A percentile compares a stretch with the other conserved stretches of the same genome.
Conservation (phyloP, 2,113 vertebrate species). For the Rhinoderma darwinii region DNA sequence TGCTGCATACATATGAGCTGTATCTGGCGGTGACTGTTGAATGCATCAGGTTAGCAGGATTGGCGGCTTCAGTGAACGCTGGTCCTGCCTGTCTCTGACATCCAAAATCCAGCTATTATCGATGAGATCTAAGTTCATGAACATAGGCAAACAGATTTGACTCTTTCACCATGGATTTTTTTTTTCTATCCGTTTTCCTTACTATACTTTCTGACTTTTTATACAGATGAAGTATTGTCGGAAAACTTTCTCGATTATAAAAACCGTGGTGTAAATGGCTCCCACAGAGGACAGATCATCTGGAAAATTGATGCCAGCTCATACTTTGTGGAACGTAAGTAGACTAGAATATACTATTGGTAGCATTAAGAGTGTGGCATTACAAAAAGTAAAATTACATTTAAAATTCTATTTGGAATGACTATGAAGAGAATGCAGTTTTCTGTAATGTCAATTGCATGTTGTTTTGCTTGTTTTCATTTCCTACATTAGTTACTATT, state of each 20-base stretch:
- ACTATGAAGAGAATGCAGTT: not conserved
- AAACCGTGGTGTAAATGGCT: constrained; percentile 94
- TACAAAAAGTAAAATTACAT: not conserved
- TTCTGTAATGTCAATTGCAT: not conserved
- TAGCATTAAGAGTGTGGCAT: not conserved
- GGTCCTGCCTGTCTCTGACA: no score
- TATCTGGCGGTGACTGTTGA: no score
- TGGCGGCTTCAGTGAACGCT: no score
- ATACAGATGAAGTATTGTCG: constrained; percentile 87
- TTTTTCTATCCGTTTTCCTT: not conserved
- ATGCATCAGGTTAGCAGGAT: no score
- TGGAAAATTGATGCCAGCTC: constrained; percentile 95
- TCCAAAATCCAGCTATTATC: no score
- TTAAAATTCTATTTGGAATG: not conserved
- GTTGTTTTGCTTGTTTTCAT: not conserved
- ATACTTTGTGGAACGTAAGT: constrained; percentile 91
- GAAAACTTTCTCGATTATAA: constrained; percentile 99
- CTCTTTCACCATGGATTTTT: not conserved
- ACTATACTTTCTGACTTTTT: not conserved
- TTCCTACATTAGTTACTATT: no score
- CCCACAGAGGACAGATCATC: constrained; percentile 92
- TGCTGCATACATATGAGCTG: no score
- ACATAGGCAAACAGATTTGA: not conserved
- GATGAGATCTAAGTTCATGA: no score
- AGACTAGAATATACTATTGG: constrained; percentile 45